These are phyloP conservation scores for Maniola jurtina DNA, from an alignment of 1,140 invertebrate species.

Conservation along the genomic window DNA sequence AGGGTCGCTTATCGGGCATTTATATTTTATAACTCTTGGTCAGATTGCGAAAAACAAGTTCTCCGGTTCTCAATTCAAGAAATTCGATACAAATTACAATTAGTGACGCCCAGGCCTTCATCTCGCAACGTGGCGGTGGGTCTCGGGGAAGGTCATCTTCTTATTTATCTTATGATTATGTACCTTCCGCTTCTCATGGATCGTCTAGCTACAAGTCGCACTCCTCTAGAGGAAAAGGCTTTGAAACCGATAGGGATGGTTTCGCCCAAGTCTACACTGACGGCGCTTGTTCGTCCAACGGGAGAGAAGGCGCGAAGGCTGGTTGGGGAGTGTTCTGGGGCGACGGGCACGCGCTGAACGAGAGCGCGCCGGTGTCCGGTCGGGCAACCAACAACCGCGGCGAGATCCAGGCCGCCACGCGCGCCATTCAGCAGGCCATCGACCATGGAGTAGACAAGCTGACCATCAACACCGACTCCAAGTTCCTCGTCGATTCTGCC, in stretches of 20 bases:
- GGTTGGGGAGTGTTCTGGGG: constrained; percentile 98
- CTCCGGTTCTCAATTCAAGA: constrained; percentile 85
- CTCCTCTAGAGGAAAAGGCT: constrained; percentile 26
- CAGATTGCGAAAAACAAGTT: constrained; percentile 88
- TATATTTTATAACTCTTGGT: constrained; percentile 82
- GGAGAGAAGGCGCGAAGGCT: constrained; percentile 84
- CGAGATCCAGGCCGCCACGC: constrained; percentile 95
- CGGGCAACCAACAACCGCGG: constrained; percentile 96
- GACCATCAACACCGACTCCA: constrained; percentile 92
- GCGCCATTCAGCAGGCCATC: constrained; percentile 88
- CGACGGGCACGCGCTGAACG: constrained; percentile 88
- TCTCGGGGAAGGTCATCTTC: neutral
- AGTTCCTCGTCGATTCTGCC: constrained; percentile 94
- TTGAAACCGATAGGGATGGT: constrained; percentile 72
- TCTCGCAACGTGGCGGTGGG: constrained; percentile 38
- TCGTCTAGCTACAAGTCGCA: too few relatives aligned
- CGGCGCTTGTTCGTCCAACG: constrained; percentile 93
- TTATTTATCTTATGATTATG: too few relatives aligned
- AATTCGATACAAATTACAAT: constrained; percentile 85
- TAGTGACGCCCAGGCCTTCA: constrained; percentile 80
- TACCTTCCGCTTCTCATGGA: too few relatives aligned
- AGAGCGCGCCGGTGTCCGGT: constrained; percentile 88
- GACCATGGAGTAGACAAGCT: constrained; percentile 85
- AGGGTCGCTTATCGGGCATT: constrained; percentile 80
- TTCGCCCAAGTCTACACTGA: constrained; percentile 93